Base-by-base conservation (phyloP, 2,797 vertebrate genomes). In the Pseudochirops cupreus region DNA sequence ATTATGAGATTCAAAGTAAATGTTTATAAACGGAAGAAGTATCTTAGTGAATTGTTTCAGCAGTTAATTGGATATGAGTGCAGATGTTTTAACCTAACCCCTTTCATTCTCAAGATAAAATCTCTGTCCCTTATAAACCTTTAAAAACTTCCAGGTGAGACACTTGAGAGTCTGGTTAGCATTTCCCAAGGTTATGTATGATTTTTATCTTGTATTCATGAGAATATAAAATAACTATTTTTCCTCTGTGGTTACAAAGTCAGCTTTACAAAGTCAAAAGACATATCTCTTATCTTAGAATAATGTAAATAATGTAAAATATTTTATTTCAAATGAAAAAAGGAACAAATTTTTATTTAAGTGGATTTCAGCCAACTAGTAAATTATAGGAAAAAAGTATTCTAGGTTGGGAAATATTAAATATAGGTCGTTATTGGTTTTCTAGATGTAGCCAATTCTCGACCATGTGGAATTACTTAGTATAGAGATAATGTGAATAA, bases 41-140 rank as follows among this genome's bases (percentile, higher is more conserved):
- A 95, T 56, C 93, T 93, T 91, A 59, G 95, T 67, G 87, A 91
- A 90, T 87, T 91, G 94, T 94, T 97, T 93, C 95, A 96, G 39
- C 91, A 92, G 6, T 97, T 96, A 57, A 33, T 67, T 55, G 95
- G 57, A 93, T 90, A 33, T 46, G 94, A 93, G 89, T 50, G 57
- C 52, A 1, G 46, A 0, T 92, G 26, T 59, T 94, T 96, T 89
- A 46, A 67, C 9, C 11, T 5, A 46, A 57, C 6, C 67, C 11
- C 31, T 53, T 95, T 39, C 91, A 50, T 96, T 55, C 52, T 55
- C 28, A 74, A 55, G 74, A 62, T 91, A 58, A 93, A 92, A 93
- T 89, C 31, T 57, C 18, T 29, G 39, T 91, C 54, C 57, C 62
- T 46, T 87, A 10, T n/a, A 58, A 91, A 39, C 33, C 58, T 92